These are phyloP conservation scores for Stichopus chloronotus DNA, from an alignment of 35 echinoderm and acorn worm genomes.

Conservation along the genomic window DNA sequence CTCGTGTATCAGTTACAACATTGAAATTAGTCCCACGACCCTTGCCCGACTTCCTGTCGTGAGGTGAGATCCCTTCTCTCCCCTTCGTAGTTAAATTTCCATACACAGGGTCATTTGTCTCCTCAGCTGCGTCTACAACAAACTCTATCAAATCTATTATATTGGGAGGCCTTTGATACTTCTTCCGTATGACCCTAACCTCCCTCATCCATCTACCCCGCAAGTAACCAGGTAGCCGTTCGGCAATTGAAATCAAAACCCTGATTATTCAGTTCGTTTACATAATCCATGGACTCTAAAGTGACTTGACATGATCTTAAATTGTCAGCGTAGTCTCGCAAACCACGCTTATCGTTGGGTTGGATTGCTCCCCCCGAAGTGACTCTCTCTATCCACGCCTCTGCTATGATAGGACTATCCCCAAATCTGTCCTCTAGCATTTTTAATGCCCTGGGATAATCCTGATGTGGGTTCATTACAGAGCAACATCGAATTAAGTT, in stretches of 20 bases:
- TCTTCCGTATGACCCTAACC: not conserved
- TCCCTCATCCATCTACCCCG: conserved; percentile 5
- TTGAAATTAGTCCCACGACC: not conserved
- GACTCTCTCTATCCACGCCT: conserved; percentile 37
- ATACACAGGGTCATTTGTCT: conserved; percentile 49
- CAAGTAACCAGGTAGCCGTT: conserved; percentile 4
- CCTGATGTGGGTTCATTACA: too few relatives aligned
- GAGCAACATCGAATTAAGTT: conserved; percentile 13
- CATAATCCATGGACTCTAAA: conserved; percentile 13
- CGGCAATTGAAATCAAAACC: not conserved
- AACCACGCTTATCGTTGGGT: conserved; percentile 13
- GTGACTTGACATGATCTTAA: conserved; percentile 41
- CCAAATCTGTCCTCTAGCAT: conserved; percentile 38
- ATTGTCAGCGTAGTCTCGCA: conserved; percentile 49
- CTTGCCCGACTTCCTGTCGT: not conserved
- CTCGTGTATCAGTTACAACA: not conserved
- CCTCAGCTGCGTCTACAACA: conserved; percentile 5
- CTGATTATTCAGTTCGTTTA: conserved; percentile 28
- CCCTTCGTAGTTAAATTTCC: not conserved
- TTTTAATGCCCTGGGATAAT: not conserved
- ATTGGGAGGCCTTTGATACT: not conserved
- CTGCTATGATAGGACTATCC: not conserved
- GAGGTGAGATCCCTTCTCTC: not conserved
- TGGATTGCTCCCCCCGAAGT: not conserved
- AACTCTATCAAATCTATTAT: conserved; percentile 10